phyloP scores from a whole-genome alignment of 2,888 invertebrate species.

The Andrena hattorfiana region DNA sequence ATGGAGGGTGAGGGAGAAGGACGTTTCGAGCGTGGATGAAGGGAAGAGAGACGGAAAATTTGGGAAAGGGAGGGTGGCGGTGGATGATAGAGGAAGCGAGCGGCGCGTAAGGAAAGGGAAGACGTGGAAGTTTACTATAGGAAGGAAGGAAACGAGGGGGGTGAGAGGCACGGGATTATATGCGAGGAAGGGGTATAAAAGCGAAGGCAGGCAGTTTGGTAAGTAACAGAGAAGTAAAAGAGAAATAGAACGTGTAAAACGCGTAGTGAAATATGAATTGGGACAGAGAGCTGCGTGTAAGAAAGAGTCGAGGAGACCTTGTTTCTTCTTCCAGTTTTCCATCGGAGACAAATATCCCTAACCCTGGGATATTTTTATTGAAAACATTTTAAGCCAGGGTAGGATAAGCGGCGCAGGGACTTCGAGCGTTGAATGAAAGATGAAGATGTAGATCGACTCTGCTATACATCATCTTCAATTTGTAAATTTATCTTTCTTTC shows the following conservation, averaged over 20 bases:
- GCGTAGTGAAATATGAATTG: constrained; percentile 3
- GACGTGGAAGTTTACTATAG: constrained; percentile 3
- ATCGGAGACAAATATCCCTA: constrained; percentile 49
- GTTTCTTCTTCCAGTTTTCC: constrained; percentile 14
- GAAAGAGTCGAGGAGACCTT: background rate
- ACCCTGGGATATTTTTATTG: constrained; percentile 45
- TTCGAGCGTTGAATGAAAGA: too few relatives aligned
- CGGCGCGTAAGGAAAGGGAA: background rate
- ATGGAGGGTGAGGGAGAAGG: background rate
- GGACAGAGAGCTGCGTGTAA: constrained; percentile 4
- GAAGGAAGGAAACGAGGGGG: constrained; percentile 9
- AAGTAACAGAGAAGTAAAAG: background rate
- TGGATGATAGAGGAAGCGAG: constrained; percentile 17
- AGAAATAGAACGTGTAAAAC: constrained; percentile 11
- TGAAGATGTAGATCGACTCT: too few relatives aligned
- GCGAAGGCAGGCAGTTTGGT: constrained; percentile 6
- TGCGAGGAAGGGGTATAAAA: constrained; percentile 12
- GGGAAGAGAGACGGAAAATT: background rate
- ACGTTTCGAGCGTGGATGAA: background rate
- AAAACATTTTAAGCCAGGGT: constrained; percentile 20
- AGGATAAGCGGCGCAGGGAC: background rate
- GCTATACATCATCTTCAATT: too few relatives aligned
- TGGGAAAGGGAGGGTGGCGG: constrained; percentile 27
- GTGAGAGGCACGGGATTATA: background rate
- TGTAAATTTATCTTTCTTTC: too few relatives aligned